phyloP scores from a whole-genome alignment of 2,113 vertebrate genomes.

The Sialia sialis region DNA sequence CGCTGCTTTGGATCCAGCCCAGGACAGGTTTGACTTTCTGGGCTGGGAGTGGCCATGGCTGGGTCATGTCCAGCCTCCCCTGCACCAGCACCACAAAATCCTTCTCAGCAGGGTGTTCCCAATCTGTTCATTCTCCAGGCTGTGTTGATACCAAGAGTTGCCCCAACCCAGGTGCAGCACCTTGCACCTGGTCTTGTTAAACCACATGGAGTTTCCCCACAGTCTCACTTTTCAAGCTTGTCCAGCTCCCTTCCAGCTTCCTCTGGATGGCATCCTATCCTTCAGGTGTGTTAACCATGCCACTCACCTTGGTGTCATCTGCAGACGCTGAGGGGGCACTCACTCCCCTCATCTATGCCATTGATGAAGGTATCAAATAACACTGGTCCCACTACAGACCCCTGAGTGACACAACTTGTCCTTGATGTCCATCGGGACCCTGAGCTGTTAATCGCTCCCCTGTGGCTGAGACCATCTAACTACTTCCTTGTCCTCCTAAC shows the following conservation, averaged over 20 bases:
- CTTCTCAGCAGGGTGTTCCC: neutral
- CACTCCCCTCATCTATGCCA: no score
- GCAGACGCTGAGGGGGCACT: neutral
- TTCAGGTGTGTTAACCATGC: neutral
- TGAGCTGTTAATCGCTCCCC: neutral
- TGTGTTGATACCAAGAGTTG: neutral
- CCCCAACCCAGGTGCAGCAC: accelerated
- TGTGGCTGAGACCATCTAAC: neutral
- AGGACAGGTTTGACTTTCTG: accelerated
- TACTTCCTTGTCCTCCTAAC: neutral
- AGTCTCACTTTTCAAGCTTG: accelerated
- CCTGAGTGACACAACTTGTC: neutral
- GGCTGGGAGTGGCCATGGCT: neutral
- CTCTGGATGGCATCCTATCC: neutral
- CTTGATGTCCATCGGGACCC: neutral
- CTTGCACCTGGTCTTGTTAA: neutral
- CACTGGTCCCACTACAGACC: neutral
- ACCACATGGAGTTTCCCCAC: neutral
- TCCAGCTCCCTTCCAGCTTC: neutral
- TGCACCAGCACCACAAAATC: neutral
- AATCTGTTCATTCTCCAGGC: neutral
- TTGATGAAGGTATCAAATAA: no score
- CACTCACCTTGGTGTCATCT: neutral
- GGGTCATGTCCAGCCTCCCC: neutral
- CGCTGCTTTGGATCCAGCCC: accelerated